Evolutionary conservation across 2,888 invertebrate genomes (phyloP), one percentile per base, ranked within the genome.

Genomic region (Drosophila leonis): DNA sequence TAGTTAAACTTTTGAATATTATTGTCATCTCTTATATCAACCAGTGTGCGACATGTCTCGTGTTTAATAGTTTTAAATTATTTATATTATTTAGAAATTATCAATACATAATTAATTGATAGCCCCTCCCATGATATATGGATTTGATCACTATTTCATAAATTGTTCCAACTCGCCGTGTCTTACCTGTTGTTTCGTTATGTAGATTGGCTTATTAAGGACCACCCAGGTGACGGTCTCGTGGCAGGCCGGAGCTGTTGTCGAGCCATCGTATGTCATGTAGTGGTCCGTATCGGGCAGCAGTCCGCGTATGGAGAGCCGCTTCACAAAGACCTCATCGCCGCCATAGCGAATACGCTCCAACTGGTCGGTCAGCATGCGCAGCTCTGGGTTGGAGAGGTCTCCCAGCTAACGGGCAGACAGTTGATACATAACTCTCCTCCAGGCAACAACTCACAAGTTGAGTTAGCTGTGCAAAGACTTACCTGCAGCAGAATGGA

Each of bases 141-240:
- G 24, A 24, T 24, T 24, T 24, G 24, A 24, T 24, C 24, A 24
- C 24, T 24, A 24, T 24, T 24, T 24, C 4, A 24, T 24, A 24
- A 33, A 33, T 33, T 33, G 4, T n/a, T n/a, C n/a, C 33, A 3
- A 15, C 35, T 35, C 2, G 1, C 2, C 7, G 7, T 15, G 39
- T 15, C 48, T 93, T 93, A 98, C 98, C 96, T 99, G 98, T 95
- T 98, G 97, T 94, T 97, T 97, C 76, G 98, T 98, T 93, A 99
- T 98, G 94, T 98, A 98, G 92, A 99, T 98, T 76, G 99, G 99
- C 94, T 98, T 98, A 94, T 99, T 99, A 93, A 98, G 95, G 91
- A 99, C 97, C 93, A 99, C 95, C 99, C 99, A 99, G 90, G 98
- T 98, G 94, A 99, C 98, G 29, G 99, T 99, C 94, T 99, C 99